Percentiles rank a stretch among this genome's conserved stretches.
phyloP scores from a whole-genome alignment of 2,113 vertebrate genomes.

The Corythornis cristatus region DNA sequence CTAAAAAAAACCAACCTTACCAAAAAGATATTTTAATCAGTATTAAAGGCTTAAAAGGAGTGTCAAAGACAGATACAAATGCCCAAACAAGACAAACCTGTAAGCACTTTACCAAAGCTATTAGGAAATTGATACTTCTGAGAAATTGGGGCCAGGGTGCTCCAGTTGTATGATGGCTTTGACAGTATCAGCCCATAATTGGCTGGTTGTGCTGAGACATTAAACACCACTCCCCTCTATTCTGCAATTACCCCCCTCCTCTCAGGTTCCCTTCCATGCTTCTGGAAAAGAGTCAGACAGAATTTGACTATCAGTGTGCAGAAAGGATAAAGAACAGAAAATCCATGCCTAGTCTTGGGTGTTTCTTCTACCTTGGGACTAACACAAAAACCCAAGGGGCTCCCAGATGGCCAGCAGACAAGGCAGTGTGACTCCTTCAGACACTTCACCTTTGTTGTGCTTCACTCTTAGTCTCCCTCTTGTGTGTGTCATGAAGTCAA shows the following conservation, averaged over 20 bases:
- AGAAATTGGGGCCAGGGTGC: neutral
- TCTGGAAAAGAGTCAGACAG: neutral
- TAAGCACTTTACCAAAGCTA: neutral
- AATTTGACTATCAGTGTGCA: neutral
- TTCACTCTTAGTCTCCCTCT: constrained; percentile 22
- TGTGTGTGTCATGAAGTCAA: constrained; percentile 50
- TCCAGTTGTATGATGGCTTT: neutral
- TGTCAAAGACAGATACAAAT: neutral
- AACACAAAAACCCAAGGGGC: neutral
- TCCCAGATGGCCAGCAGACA: neutral
- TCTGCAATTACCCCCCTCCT: neutral
- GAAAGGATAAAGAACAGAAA: neutral
- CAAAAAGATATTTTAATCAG: neutral
- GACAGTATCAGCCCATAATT: neutral
- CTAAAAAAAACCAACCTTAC: neutral
- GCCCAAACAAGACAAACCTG: neutral
- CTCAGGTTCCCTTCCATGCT: neutral
- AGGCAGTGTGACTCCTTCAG: neutral
- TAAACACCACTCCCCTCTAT: neutral
- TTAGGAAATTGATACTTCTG: neutral
- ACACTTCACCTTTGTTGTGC: neutral
- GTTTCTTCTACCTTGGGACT: neutral
- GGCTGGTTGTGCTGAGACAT: neutral
- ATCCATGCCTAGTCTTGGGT: too few species aligned
- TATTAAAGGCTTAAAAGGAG: neutral